Evolutionary conservation across 2,888 invertebrate genomes (phyloP).

Genomic region (Acanthococcus lagerstroemiae): DNA sequence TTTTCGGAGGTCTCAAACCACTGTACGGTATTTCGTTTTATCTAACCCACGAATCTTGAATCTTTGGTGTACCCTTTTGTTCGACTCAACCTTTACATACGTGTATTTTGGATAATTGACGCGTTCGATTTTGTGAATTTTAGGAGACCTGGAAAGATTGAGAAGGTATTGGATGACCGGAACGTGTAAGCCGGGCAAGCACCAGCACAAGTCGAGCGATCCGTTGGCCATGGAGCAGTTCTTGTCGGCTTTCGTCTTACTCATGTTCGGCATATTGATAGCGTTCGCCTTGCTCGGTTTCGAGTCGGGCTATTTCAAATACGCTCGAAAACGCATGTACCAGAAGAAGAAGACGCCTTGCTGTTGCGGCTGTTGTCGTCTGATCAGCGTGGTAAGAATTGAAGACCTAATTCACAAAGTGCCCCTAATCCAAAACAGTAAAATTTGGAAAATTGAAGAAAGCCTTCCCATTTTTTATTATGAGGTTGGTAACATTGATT

Average conservation of each 20-base stretch:
- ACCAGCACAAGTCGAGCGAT: conserved; percentile 82
- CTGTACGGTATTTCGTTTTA: too few species aligned
- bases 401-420: too few species aligned
- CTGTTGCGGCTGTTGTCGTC: conserved; percentile 72
- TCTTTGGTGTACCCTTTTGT: too few species aligned
- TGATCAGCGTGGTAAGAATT: conserved; percentile 80
- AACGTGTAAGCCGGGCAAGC: conserved; percentile 82
- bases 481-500: too few species aligned
- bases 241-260: conserved; percentile 87
- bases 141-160: conserved; percentile 84
- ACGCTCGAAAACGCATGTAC: conserved; percentile 75
- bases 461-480: too few species aligned
- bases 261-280: conserved; percentile 87
- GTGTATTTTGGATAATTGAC: too few species aligned
- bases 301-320: conserved; percentile 92
- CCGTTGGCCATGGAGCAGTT: conserved; percentile 89
- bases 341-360: conserved; percentile 59
- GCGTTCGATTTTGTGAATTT: not conserved
- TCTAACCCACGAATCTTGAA: too few species aligned
- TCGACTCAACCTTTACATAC: too few species aligned
- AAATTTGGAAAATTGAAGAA: too few species aligned
- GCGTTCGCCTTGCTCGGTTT: conserved; percentile 76
- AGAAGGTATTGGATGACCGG: conserved; percentile 97
- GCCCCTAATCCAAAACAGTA: too few species aligned
- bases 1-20: too few species aligned